These are phyloP conservation scores for Calameuta pallipes DNA, from an alignment of 2,888 invertebrate genomes.

Conservation along the genomic window DNA sequence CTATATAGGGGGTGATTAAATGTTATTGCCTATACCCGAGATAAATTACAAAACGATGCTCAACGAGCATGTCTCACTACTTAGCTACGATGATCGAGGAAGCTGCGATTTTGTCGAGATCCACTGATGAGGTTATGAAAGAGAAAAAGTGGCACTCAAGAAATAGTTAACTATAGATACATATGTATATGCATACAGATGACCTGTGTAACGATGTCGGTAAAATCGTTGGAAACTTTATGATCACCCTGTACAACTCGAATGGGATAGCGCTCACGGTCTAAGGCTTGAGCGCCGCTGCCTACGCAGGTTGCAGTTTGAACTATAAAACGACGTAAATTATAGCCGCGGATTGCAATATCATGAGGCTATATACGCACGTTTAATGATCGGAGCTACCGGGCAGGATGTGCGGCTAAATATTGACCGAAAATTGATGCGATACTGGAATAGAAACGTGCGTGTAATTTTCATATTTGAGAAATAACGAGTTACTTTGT, in stretches of 20 bases:
- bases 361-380: constrained; percentile 67
- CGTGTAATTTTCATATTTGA: not conserved
- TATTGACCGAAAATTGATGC: constrained; percentile 57
- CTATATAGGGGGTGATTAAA: not conserved
- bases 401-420: constrained; percentile 53
- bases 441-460: not conserved
- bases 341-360: constrained; percentile 66
- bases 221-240: constrained; percentile 40
- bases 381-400: constrained; percentile 66
- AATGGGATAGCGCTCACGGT: constrained; percentile 53
- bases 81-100: not conserved
- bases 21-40: not conserved
- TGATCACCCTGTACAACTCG: constrained; percentile 60
- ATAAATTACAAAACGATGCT: not conserved
- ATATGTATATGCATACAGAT: too few species aligned
- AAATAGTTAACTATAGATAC: too few species aligned
- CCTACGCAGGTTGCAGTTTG: constrained; percentile 64
- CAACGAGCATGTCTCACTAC: not conserved
- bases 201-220: not conserved
- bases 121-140: not conserved
- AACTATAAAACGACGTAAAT: constrained; percentile 67
- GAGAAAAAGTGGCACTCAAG: not conserved
- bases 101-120: not conserved
- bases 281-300: constrained; percentile 54
- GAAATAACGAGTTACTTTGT: not conserved